Evolutionary conservation across 2,888 invertebrate genomes (phyloP).

Genomic region (Thysanoteuthis rhombus): DNA sequence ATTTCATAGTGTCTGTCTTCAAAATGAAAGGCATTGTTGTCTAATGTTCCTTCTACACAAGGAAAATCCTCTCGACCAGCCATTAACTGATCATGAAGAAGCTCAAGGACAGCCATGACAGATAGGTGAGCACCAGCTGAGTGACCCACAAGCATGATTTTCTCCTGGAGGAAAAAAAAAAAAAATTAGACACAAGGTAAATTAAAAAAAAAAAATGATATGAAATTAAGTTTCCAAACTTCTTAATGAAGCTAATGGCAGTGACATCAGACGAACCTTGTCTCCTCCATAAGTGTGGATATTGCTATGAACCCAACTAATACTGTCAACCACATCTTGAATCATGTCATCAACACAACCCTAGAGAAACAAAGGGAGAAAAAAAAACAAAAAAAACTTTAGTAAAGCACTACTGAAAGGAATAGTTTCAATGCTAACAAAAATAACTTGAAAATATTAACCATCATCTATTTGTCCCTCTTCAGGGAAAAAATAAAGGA

Average conservation of each 20-base stretch:
- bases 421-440: not conserved
- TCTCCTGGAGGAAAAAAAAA: slow-evolving; percentile 44
- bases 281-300: slow-evolving; percentile 57
- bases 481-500: not conserved
- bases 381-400: too few species aligned
- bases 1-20: not conserved
- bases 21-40: not conserved
- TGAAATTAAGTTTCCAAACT: not conserved
- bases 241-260: not conserved
- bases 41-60: not conserved
- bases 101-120: slow-evolving; percentile 60
- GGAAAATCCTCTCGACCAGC: slow-evolving; percentile 25
- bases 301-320: slow-evolving; percentile 59
- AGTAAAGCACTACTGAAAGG: not conserved
- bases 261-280: slow-evolving; percentile 49
- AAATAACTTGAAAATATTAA: not conserved
- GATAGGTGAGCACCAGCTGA: slow-evolving; percentile 65
- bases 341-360: slow-evolving; percentile 67
- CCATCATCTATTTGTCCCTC: not conserved
- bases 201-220: not conserved
- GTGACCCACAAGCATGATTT: slow-evolving; percentile 62
- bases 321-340: slow-evolving; percentile 63
- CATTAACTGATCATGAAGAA: slow-evolving; percentile 52
- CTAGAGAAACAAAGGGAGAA: slow-evolving; percentile 41
- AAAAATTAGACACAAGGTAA: not conserved